Conservation (phyloP, 1,140 invertebrate species). For the Harlomillsia oculata region DNA sequence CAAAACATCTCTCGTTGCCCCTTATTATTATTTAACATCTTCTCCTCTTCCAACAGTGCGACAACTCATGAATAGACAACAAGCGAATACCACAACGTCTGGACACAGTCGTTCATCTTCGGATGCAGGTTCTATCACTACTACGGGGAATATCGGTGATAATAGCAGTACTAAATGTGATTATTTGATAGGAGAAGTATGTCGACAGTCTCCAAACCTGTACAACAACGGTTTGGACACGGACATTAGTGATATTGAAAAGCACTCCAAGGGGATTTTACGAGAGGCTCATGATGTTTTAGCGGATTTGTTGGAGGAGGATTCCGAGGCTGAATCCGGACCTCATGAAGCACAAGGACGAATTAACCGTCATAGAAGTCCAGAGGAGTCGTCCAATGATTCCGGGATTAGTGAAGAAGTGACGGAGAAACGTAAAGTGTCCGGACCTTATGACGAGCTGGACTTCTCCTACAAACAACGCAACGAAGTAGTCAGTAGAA, state of each 20-base stretch:
- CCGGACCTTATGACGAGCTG: too few relatives aligned
- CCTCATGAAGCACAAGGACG: background rate
- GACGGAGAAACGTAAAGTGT: slow-evolving; percentile 6
- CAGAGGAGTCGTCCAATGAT: slow-evolving; percentile 32
- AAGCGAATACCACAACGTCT: too few relatives aligned
- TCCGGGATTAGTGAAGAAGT: slow-evolving; percentile 33
- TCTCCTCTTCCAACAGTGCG: slow-evolving; percentile 10
- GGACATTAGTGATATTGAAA: too few relatives aligned
- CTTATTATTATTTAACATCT: slow-evolving; percentile 30
- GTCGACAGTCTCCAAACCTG: too few relatives aligned
- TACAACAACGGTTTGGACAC: too few relatives aligned
- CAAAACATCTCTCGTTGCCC: slow-evolving; percentile 23
- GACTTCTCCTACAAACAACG: background rate
- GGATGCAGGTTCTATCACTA: background rate
- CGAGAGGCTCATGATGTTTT: too few relatives aligned
- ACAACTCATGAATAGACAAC: too few relatives aligned
- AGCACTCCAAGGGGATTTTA: too few relatives aligned
- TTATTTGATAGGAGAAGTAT: too few relatives aligned
- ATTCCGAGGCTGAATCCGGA: background rate
- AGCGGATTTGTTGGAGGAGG: slow-evolving; percentile 4
- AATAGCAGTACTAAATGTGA: too few relatives aligned
- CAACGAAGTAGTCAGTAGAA: too few relatives aligned
- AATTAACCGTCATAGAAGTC: slow-evolving; percentile 15
- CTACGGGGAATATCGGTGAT: background rate
- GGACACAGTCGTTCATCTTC: too few relatives aligned